Percentiles rank a stretch among this genome's conserved stretches.
These are phyloP conservation scores for Picathartes gymnocephalus DNA, from an alignment of 2,113 vertebrate species.

Conservation along the genomic window DNA sequence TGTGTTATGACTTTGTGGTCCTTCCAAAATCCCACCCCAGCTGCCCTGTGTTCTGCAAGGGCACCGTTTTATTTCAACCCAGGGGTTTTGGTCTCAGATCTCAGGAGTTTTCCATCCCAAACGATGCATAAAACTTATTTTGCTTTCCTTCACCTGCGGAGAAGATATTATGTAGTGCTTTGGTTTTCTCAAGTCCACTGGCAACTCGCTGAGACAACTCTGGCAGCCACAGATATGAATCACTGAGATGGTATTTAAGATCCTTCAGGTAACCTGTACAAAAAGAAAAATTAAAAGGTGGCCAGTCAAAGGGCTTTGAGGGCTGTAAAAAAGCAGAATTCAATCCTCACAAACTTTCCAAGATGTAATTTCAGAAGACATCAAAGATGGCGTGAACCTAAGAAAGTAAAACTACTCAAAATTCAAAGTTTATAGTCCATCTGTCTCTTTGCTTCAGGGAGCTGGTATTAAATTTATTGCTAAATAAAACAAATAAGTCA, in stretches of 20 bases:
- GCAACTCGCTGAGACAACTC: not conserved
- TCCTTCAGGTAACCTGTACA: not conserved
- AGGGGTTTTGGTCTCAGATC: not conserved
- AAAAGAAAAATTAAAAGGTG: not conserved
- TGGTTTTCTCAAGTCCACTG: not conserved
- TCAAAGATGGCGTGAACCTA: constrained; percentile 59
- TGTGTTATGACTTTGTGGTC: not conserved
- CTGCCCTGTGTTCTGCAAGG: not conserved
- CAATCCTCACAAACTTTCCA: constrained; percentile 60
- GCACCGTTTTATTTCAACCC: not conserved
- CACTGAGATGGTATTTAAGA: not conserved
- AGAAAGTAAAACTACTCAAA: constrained; percentile 69
- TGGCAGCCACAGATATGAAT: not conserved
- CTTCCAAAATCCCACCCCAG: not conserved
- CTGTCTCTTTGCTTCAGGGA: constrained; percentile 77
- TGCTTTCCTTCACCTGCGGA: not conserved
- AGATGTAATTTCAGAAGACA: constrained; percentile 71
- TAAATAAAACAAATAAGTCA: constrained; percentile 79
- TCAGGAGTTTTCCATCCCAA: not conserved
- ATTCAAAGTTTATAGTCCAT: constrained; percentile 79
- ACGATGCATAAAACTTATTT: not conserved
- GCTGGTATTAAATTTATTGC: constrained; percentile 76
- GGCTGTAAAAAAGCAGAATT: constrained; percentile 35
- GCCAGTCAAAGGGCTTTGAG: constrained; percentile 7
- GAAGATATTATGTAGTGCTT: not conserved